A percentile compares a stretch with the other conserved stretches of the same genome.
Conservation (phyloP, 2,888 invertebrate genomes). For the Drosophila colorata region DNA sequence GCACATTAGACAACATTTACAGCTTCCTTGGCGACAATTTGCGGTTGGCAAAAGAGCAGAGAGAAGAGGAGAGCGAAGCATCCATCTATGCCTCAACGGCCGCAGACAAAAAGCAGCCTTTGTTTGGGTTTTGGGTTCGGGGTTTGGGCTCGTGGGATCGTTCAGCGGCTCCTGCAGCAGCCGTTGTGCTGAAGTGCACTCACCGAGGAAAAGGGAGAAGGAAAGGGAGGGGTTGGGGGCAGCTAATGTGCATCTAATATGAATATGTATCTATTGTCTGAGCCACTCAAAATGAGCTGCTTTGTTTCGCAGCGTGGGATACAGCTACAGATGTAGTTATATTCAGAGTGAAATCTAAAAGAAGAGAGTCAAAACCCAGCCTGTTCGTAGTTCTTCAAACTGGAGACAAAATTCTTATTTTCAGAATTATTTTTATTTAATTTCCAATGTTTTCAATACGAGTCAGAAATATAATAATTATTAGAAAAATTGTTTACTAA, state of each 20-base stretch:
- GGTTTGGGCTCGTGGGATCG: constrained; percentile 29
- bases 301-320: constrained; percentile 68
- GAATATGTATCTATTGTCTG: constrained; percentile 74
- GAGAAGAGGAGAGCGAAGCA: constrained; percentile 35
- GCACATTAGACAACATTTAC: constrained; percentile 58
- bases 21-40: constrained; percentile 75
- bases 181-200: constrained; percentile 39
- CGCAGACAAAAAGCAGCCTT: constrained; percentile 71
- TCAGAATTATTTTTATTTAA: too few relatives aligned
- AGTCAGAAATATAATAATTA: too few relatives aligned
- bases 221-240: constrained; percentile 40
- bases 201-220: constrained; percentile 70
- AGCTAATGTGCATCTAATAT: constrained; percentile 83
- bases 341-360: not conserved
- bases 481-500: too few relatives aligned
- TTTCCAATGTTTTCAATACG: too few relatives aligned
- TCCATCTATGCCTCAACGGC: constrained; percentile 46
- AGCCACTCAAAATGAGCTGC: constrained; percentile 57
- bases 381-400: too few relatives aligned
- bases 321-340: constrained; percentile 6
- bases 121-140: constrained; percentile 50
- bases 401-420: too few relatives aligned
- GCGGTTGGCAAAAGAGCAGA: constrained; percentile 62
- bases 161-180: constrained; percentile 37
- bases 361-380: too few relatives aligned